phyloP scores from a whole-genome alignment of 2,888 invertebrate species.

The Salticus scenicus region DNA sequence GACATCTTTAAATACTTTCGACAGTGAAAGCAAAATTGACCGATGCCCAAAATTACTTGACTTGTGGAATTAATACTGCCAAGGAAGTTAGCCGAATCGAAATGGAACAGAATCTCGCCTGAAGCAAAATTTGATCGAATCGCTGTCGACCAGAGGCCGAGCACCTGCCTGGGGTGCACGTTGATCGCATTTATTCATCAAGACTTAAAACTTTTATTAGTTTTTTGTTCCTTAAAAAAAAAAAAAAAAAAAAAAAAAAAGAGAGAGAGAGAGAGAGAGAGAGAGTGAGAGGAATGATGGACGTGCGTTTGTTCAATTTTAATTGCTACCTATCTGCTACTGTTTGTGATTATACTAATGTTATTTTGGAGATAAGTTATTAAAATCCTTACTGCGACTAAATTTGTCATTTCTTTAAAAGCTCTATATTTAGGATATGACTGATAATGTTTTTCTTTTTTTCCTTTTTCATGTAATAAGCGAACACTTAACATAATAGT shows the following conservation, averaged over 20 bases:
- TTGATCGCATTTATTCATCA: conserved; percentile 19
- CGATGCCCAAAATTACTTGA: background rate
- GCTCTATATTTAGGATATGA: too few relatives aligned
- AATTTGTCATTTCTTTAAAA: too few relatives aligned
- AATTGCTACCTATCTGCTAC: conserved; percentile 41
- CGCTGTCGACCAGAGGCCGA: conserved; percentile 41
- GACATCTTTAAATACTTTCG: background rate
- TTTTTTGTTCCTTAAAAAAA: conserved; percentile 19
- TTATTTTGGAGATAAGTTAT: background rate
- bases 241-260: too few relatives aligned
- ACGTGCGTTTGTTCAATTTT: conserved; percentile 32
- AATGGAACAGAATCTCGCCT: conserved; percentile 50
- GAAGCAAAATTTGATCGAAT: conserved; percentile 50
- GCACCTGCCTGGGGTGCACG: conserved; percentile 41
- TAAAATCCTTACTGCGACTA: too few relatives aligned
- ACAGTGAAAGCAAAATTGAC: background rate
- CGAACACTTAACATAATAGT: too few relatives aligned
- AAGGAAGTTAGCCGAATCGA: conserved; percentile 5
- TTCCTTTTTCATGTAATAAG: too few relatives aligned
- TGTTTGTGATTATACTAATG: background rate
- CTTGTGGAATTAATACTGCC: background rate
- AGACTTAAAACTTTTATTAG: conserved; percentile 34
- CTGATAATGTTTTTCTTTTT: too few relatives aligned
- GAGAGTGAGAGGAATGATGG: too few relatives aligned
- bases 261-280: too few relatives aligned